phyloP scores from a whole-genome alignment of 2,797 vertebrate species.

The Pangasius sanitwongsei region DNA sequence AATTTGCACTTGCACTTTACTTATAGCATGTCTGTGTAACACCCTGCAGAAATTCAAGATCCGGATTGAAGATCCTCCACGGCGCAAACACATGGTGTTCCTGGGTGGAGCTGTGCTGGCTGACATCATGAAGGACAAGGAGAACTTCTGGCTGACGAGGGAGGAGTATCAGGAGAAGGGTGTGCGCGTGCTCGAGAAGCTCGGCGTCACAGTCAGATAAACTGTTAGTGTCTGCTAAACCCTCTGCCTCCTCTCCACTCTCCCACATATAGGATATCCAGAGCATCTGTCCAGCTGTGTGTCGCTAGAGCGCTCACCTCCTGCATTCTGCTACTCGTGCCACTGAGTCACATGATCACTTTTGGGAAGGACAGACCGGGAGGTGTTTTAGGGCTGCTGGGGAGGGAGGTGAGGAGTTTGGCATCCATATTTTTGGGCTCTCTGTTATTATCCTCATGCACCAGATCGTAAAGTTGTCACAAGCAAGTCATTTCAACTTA shows the following conservation, averaged over 20 bases:
- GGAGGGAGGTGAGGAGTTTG: conserved; percentile 24
- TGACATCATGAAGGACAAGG: conserved; percentile 99
- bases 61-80: conserved; percentile 81
- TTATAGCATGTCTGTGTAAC: conserved; percentile 32
- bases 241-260: not conserved
- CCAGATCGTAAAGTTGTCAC: conserved; percentile 30
- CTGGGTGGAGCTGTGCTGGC: conserved; percentile 94
- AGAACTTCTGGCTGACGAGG: conserved; percentile 99
- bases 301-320: conserved; percentile 66
- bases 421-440: not conserved
- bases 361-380: conserved; percentile 13
- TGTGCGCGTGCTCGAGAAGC: conserved; percentile 95
- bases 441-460: conserved; percentile 19
- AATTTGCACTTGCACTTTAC: not conserved
- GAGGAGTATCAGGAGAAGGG: conserved; percentile 98
- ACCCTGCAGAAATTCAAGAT: conserved; percentile 80
- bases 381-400: conserved; percentile 16
- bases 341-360: conserved; percentile 57
- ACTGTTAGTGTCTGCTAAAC: conserved; percentile 42
- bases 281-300: conserved; percentile 55
- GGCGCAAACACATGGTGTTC: conserved; percentile 99
- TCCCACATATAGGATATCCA: conserved; percentile 32
- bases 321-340: conserved; percentile 61
- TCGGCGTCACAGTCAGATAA: conserved; percentile 99
- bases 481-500: conserved; percentile 25